These are phyloP conservation scores for Odocoileus hemionus DNA, from an alignment of 2,113 vertebrate species.

Conservation along the genomic window DNA sequence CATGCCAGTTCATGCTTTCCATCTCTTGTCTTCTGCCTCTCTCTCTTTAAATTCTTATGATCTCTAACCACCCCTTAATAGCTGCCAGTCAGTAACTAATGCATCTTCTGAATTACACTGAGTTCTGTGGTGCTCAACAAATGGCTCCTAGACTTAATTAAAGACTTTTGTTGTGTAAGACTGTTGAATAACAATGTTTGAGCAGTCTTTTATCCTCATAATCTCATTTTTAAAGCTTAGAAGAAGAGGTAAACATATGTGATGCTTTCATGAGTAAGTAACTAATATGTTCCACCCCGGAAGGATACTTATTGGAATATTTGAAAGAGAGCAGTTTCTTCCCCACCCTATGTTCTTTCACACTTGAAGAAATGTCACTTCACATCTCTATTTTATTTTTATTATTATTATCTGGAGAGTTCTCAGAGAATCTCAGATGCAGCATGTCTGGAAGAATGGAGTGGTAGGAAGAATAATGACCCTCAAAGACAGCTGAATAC, in stretches of 20 bases:
- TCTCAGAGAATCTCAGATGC: neutral
- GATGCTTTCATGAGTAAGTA: neutral
- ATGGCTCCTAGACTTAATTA: neutral
- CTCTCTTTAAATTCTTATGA: neutral
- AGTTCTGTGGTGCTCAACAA: neutral
- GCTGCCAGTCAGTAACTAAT: too few species aligned
- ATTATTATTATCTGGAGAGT: neutral
- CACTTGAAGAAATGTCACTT: neutral
- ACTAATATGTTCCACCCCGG: neutral
- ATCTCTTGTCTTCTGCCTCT: neutral
- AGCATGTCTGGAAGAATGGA: neutral
- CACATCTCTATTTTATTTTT: neutral
- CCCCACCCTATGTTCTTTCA: neutral
- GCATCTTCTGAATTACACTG: neutral
- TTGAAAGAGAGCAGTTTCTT: neutral
- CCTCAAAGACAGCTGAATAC: neutral
- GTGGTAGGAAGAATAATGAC: neutral
- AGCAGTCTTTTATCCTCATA: neutral
- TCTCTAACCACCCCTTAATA: neutral
- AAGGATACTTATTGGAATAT: neutral
- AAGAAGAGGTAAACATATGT: neutral
- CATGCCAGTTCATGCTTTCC: neutral
- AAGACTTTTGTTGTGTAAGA: neutral
- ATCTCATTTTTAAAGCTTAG: neutral
- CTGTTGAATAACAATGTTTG: neutral